phyloP scores from a whole-genome alignment of 1,140 invertebrate species.

The Polypedilum pembai region DNA sequence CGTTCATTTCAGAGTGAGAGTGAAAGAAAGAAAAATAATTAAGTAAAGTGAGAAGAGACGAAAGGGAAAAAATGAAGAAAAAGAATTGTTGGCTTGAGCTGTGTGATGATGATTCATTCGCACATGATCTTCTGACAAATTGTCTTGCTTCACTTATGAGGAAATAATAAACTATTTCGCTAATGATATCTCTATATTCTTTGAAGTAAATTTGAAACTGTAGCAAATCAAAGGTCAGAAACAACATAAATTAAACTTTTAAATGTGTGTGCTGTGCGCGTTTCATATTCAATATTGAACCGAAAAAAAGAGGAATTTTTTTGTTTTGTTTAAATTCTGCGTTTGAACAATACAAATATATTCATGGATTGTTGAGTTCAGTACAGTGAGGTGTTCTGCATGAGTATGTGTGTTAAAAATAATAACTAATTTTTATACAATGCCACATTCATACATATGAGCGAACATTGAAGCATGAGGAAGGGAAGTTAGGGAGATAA shows the following conservation, averaged over 20 bases:
- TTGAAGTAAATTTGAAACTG: no score
- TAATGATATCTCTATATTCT: no score
- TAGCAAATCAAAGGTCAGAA: background rate
- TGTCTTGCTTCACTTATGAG: background rate
- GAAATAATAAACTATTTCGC: background rate
- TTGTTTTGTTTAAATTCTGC: background rate
- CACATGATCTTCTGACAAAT: background rate
- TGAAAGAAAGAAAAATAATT: background rate
- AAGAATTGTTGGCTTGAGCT: background rate
- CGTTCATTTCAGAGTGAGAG: background rate
- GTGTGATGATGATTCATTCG: background rate
- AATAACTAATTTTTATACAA: background rate
- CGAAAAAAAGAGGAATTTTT: no score
- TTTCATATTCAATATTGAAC: slow-evolving; percentile 1
- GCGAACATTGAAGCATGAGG: background rate
- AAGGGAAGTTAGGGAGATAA: slow-evolving; percentile 13
- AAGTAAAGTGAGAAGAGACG: background rate
- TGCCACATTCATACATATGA: background rate
- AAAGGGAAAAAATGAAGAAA: background rate
- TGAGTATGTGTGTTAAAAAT: slow-evolving; percentile 6
- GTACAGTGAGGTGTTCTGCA: background rate
- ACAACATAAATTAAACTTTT: background rate
- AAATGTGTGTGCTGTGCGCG: background rate
- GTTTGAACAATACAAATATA: background rate
- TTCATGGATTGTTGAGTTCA: background rate